A percentile compares a stretch with the other conserved stretches of the same genome.
Evolutionary conservation across 1,140 invertebrate genomes (phyloP).

Genomic region (Druon quercuslanigerum): DNA sequence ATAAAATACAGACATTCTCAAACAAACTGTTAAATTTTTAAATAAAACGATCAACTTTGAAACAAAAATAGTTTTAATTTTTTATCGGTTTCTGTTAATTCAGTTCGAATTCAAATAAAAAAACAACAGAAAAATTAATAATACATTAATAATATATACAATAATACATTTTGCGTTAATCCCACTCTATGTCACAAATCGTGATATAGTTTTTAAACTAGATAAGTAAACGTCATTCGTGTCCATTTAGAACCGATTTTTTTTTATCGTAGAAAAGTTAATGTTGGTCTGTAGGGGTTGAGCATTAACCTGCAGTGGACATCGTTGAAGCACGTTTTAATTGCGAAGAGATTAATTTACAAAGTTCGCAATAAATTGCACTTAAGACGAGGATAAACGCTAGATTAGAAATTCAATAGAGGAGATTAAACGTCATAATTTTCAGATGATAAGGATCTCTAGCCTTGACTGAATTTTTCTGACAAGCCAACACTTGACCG

Average conservation of each 20-base stretch:
- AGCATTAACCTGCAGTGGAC: background rate
- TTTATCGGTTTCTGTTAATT: too few relatives aligned
- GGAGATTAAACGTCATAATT: constrained; percentile 54
- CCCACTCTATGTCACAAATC: too few relatives aligned
- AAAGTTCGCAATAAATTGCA: constrained; percentile 48
- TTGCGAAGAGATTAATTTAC: constrained; percentile 34
- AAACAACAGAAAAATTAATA: too few relatives aligned
- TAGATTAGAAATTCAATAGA: constrained; percentile 48
- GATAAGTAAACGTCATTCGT: too few relatives aligned
- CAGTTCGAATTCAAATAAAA: too few relatives aligned
- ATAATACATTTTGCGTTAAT: too few relatives aligned
- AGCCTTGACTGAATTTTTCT: constrained; percentile 23
- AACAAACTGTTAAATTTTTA: too few relatives aligned
- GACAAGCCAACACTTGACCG: background rate
- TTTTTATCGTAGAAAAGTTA: background rate
- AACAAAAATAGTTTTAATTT: too few relatives aligned
- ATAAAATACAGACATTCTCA: too few relatives aligned
- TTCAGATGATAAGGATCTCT: constrained; percentile 52
- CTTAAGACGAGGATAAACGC: constrained; percentile 45
- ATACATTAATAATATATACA: too few relatives aligned
- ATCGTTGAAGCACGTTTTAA: constrained; percentile 15
- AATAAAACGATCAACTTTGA: too few relatives aligned
- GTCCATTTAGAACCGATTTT: constrained; percentile 8
- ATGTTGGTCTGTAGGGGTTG: background rate
- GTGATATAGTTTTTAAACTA: too few relatives aligned